Base-by-base conservation (phyloP, 1,140 invertebrate genomes). In the Cotesia glomerata region DNA sequence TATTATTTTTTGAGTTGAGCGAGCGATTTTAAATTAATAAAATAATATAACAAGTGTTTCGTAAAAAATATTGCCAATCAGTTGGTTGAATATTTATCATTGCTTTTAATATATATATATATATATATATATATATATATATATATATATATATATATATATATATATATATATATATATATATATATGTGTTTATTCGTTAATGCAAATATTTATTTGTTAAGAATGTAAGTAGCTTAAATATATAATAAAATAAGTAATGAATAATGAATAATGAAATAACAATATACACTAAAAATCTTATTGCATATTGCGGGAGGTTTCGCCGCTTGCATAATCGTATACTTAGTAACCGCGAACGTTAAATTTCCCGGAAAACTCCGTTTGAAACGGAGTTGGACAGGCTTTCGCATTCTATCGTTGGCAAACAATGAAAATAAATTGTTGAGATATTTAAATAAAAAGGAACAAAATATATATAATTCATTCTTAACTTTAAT, bases 301-400 rank as follows among this genome's bases (percentile, higher is more conserved):
- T 59, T 61, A 36, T 61, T 45, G 56, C 14, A 45, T 61, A 26
- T 26, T 26, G 45, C 36, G 34, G 26, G 54, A 68, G 66, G 58
- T 62, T 62, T 36, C 34, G 63, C 16, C 18, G 49, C 65, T 73
- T 68, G 62, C 32, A 49, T 56, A 73, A 73, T 73, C 52, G 32
- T 18, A 26, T 62, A 67, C 11, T 59, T 73, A 59, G 52, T 66
- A 72, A 61, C 62, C 64, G 62, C 71, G 36, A 32, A 16, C 71
- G 65, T 68, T 73, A 67, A 68, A 68, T 67, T 73, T 67, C 65
- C 65, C 65, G 64, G 65, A 62, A 73, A 73, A 73, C 65, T 59
- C 71, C 18, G n/a, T n/a, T n/a, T n/a, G n/a, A 45, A 45, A 16
- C 35, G 9, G 18, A 63, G 35, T 45, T 16, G 9, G n/a, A 58